These are phyloP conservation scores for Kryptolebias marmoratus DNA, from an alignment of 2,113 vertebrate genomes.

Conservation along the genomic window DNA sequence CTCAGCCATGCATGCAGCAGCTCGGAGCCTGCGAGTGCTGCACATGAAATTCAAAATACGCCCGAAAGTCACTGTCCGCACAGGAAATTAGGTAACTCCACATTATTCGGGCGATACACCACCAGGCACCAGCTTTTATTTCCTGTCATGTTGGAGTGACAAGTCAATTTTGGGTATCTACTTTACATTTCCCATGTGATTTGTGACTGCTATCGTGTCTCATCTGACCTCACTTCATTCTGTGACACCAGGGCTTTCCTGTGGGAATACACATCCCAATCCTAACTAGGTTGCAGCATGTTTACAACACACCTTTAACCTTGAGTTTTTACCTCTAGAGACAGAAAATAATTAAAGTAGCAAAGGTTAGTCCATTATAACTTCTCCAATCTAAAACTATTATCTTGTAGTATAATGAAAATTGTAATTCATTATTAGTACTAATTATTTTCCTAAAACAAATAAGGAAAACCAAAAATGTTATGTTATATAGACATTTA, in stretches of 20 bases:
- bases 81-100: slow-evolving; percentile 37
- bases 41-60: slow-evolving; percentile 58
- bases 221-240: slow-evolving; percentile 62
- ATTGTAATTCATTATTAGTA: not conserved
- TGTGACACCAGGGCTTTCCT: slow-evolving; percentile 63
- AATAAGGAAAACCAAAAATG: not conserved
- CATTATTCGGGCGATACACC: slow-evolving; percentile 39
- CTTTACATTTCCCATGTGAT: slow-evolving; percentile 69
- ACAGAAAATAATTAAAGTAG: slow-evolving; percentile 53
- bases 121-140: slow-evolving; percentile 33
- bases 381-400: not conserved
- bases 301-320: slow-evolving; percentile 75
- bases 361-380: not conserved
- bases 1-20: slow-evolving; percentile 66
- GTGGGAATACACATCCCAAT: slow-evolving; percentile 64
- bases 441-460: not conserved
- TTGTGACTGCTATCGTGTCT: slow-evolving; percentile 64
- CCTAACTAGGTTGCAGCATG: slow-evolving; percentile 62
- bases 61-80: slow-evolving; percentile 44
- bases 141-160: slow-evolving; percentile 47
- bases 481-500: not conserved
- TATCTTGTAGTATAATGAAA: not conserved
- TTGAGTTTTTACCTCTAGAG: slow-evolving; percentile 56
- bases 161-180: slow-evolving; percentile 43
- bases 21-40: slow-evolving; percentile 36